Evolutionary conservation across 2,797 vertebrate genomes (phyloP).

Genomic region (Pseudotriccus pelzelni): DNA sequence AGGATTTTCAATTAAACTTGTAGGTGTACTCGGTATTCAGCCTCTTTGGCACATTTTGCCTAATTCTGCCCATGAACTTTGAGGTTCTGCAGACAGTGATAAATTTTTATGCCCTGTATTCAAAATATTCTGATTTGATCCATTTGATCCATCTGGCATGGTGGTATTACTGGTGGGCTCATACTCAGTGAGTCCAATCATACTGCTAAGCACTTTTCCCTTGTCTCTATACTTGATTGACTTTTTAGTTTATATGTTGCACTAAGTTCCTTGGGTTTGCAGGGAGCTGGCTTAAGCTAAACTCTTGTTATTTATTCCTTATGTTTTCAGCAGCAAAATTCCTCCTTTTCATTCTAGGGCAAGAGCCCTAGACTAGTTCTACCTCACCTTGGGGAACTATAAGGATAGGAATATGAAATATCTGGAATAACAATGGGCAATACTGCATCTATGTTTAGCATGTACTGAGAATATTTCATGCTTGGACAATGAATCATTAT

Average conservation of each 20-base stretch:
- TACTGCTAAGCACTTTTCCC: neutral
- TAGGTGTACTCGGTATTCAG: neutral
- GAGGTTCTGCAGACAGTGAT: neutral
- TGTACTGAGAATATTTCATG: neutral
- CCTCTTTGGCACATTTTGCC: neutral
- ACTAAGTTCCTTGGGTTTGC: neutral
- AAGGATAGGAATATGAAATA: neutral
- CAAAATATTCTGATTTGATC: neutral
- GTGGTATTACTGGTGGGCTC: neutral
- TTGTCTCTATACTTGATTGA: rapidly evolving
- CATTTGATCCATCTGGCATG: neutral
- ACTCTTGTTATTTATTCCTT: neutral
- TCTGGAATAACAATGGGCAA: neutral
- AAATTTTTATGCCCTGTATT: neutral
- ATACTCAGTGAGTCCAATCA: neutral
- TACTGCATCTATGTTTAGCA: neutral
- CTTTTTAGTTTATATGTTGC: neutral
- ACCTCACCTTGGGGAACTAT: neutral
- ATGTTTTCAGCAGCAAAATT: neutral
- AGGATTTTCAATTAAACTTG: neutral
- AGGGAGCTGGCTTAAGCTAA: neutral
- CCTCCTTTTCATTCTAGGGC: neutral
- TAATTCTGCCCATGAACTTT: neutral
- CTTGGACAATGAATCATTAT: neutral
- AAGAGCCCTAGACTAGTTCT: neutral